These are phyloP conservation scores for Blastobasis adustella DNA, from an alignment of 2,888 invertebrate species.

Conservation along the genomic window DNA sequence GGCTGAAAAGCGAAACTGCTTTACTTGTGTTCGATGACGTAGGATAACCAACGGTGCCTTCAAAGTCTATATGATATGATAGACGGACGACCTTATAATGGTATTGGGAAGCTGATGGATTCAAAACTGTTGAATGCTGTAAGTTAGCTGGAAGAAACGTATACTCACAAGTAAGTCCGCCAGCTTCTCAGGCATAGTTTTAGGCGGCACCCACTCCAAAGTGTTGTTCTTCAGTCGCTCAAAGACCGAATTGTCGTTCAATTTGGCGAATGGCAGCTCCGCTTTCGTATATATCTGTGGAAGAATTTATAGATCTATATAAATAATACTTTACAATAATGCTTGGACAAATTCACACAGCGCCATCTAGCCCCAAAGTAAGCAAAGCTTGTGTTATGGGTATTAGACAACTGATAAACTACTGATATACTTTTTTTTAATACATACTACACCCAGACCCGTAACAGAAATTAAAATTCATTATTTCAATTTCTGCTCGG, in stretches of 20 bases:
- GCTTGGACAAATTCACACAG: no score
- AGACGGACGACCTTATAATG: neutral
- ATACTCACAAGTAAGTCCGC: constrained; percentile 48
- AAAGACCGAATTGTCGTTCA: constrained; percentile 84
- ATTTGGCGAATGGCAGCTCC: constrained; percentile 73
- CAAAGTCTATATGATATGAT: neutral
- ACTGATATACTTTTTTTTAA: no score
- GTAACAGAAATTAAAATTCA: no score
- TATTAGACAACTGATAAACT: no score
- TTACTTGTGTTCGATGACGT: no score
- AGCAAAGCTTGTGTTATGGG: no score
- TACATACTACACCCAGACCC: no score
- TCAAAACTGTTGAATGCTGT: neutral
- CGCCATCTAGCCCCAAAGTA: no score
- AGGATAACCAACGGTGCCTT: neutral
- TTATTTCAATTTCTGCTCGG: no score
- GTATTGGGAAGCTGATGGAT: neutral
- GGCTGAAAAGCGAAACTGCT: no score
- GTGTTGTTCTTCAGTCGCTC: constrained; percentile 77
- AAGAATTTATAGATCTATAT: neutral
- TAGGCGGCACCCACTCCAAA: constrained; percentile 81
- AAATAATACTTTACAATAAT: no score
- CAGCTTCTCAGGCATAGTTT: constrained; percentile 76
- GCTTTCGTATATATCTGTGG: constrained; percentile 65
- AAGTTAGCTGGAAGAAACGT: neutral